Evolutionary conservation across 2,888 invertebrate genomes (phyloP).

Genomic region (Ennomos quercinarius): DNA sequence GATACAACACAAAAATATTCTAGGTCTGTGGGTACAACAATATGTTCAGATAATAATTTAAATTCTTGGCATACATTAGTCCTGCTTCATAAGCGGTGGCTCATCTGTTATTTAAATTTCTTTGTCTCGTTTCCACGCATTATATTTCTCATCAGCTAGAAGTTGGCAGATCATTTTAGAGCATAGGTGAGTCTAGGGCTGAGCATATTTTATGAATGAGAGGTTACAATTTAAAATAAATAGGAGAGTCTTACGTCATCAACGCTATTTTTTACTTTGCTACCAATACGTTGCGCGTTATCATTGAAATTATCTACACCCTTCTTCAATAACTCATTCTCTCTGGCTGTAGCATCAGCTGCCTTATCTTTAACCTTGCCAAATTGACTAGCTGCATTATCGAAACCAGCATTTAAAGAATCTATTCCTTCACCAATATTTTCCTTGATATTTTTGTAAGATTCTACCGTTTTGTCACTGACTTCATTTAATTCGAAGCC

Average conservation of each 20-base stretch:
- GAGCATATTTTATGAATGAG: too few species aligned
- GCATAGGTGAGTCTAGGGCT: too few species aligned
- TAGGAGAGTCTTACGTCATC: neutral
- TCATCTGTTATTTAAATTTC: too few species aligned
- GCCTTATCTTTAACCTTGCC: conserved; percentile 16
- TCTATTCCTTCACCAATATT: conserved; percentile 8
- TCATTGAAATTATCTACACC: conserved; percentile 10
- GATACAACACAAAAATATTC: too few species aligned
- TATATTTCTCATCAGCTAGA: too few species aligned
- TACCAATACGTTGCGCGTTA: conserved; percentile 4
- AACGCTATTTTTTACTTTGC: conserved; percentile 8
- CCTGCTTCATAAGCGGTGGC: too few species aligned
- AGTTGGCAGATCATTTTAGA: too few species aligned
- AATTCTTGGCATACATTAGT: too few species aligned
- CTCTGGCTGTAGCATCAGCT: conserved; percentile 20
- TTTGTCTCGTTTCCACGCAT: too few species aligned
- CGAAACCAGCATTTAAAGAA: conserved; percentile 5
- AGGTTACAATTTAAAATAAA: too few species aligned
- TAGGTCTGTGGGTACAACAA: too few species aligned
- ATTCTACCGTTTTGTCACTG: conserved; percentile 14
- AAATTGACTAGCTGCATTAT: conserved; percentile 6
- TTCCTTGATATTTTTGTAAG: conserved; percentile 4
- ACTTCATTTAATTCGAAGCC: conserved; percentile 11
- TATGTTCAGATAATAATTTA: too few species aligned
- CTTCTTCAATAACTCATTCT: conserved; percentile 24